phyloP scores from a whole-genome alignment of 2,113 vertebrate species.

The Xyliphius kryptos region DNA sequence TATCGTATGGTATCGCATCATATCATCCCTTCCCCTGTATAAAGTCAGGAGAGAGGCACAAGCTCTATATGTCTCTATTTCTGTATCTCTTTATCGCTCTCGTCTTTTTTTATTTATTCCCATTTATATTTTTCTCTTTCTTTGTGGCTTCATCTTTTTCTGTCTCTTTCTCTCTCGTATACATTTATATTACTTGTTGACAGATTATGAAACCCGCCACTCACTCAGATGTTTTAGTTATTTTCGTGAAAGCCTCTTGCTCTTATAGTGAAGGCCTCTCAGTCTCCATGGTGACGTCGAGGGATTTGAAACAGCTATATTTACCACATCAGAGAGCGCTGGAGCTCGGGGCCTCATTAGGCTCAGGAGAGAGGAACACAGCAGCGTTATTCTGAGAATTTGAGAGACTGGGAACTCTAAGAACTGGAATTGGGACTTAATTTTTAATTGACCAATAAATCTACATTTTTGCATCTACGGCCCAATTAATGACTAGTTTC shows the following conservation, averaged over 20 bases:
- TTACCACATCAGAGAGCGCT: slow-evolving; percentile 24
- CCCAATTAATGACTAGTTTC: no score
- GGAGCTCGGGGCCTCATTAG: slow-evolving; percentile 20
- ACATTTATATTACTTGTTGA: slow-evolving; percentile 37
- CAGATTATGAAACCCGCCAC: slow-evolving; percentile 37
- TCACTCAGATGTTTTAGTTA: slow-evolving; percentile 30
- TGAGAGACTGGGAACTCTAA: background rate
- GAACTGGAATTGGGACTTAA: no score
- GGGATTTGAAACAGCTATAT: slow-evolving; percentile 40
- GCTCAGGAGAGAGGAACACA: slow-evolving; percentile 15
- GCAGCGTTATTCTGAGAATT: slow-evolving; percentile 12
- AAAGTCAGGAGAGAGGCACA: slow-evolving; percentile 11
- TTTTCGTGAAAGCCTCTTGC: slow-evolving; percentile 32
- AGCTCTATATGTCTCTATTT: background rate
- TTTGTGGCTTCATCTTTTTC: no score
- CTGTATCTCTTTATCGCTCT: no score
- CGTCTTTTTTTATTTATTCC: no score
- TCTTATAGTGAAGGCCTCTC: slow-evolving; percentile 26
- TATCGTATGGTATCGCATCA: no score
- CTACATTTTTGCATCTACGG: no score
- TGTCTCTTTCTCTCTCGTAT: no score
- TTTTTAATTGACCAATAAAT: no score
- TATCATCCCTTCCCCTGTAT: background rate
- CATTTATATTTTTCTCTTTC: no score
- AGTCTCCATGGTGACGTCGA: slow-evolving; percentile 29